These are phyloP conservation scores for Acipenser transmontanus DNA, from an alignment of 2,797 vertebrate genomes.

Conservation along the genomic window DNA sequence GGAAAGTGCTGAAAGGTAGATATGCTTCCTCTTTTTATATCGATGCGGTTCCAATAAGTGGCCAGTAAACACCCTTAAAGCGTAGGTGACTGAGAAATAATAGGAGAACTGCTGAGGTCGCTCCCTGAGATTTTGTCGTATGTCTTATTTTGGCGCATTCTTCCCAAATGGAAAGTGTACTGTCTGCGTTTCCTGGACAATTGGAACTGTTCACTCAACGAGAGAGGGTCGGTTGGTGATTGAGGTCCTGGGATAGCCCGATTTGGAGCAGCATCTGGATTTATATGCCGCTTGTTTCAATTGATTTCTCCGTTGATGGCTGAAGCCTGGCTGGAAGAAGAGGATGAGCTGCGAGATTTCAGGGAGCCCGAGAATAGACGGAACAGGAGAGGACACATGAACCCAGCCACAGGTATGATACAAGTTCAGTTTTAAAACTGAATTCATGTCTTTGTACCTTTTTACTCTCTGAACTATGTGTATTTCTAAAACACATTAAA, in stretches of 20 bases:
- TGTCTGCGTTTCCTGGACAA: background rate
- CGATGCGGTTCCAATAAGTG: too few species aligned
- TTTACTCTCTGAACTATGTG: too few species aligned
- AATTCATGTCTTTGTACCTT: too few species aligned
- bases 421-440: background rate
- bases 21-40: background rate
- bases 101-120: too few species aligned
- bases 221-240: background rate
- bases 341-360: constrained; percentile 67
- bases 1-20: constrained; percentile 42
- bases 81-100: too few species aligned
- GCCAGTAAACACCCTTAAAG: too few species aligned
- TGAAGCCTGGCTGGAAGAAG: constrained; percentile 71
- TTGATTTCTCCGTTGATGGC: constrained; percentile 56
- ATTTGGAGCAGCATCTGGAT: background rate
- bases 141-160: too few species aligned
- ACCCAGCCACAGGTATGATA: constrained; percentile 50
- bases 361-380: constrained; percentile 41
- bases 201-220: background rate
- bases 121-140: too few species aligned
- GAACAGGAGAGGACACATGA: constrained; percentile 42
- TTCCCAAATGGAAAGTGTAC: background rate
- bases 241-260: background rate
- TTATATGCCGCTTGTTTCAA: constrained; percentile 8
- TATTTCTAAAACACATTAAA: too few species aligned